Percentiles rank a stretch among this genome's conserved stretches.
Evolutionary conservation across 2,888 invertebrate genomes (phyloP).

Genomic region (Diabrotica balteata): DNA sequence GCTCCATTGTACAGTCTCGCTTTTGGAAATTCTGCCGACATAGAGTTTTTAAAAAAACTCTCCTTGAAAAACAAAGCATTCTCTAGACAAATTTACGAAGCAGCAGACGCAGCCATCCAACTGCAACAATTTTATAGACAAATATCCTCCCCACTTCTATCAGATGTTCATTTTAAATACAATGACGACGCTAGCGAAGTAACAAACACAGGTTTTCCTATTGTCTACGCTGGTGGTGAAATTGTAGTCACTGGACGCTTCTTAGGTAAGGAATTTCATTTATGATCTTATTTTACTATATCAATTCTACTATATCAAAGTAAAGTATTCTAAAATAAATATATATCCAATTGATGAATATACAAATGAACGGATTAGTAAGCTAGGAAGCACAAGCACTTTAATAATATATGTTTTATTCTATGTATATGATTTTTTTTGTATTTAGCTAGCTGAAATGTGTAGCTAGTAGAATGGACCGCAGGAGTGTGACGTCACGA

Average conservation of each 20-base stretch:
- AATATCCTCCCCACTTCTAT: constrained; percentile 71
- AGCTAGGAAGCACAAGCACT: no score
- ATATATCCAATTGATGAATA: no score
- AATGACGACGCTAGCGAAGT: constrained; percentile 63
- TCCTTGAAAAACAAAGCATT: constrained; percentile 70
- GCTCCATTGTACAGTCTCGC: constrained; percentile 68
- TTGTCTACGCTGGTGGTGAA: constrained; percentile 70
- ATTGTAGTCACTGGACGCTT: constrained; percentile 66
- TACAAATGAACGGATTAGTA: no score
- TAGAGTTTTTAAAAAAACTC: constrained; percentile 68
- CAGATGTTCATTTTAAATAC: constrained; percentile 70
- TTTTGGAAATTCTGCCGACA: constrained; percentile 72
- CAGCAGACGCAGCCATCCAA: constrained; percentile 70
- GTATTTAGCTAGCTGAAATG: no score
- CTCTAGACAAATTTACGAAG: constrained; percentile 73
- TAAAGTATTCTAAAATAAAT: no score
- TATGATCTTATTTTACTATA: not conserved
- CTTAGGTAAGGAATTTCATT: constrained; percentile 15
- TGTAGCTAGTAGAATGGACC: no score
- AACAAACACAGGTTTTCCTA: constrained; percentile 65
- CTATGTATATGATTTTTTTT: no score
- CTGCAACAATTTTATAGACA: constrained; percentile 70
- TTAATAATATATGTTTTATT: no score
- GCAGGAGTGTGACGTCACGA: no score
- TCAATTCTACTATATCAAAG: no score